Conservation (phyloP, 2,113 vertebrate genomes). For the Pogonocichla stellata region DNA sequence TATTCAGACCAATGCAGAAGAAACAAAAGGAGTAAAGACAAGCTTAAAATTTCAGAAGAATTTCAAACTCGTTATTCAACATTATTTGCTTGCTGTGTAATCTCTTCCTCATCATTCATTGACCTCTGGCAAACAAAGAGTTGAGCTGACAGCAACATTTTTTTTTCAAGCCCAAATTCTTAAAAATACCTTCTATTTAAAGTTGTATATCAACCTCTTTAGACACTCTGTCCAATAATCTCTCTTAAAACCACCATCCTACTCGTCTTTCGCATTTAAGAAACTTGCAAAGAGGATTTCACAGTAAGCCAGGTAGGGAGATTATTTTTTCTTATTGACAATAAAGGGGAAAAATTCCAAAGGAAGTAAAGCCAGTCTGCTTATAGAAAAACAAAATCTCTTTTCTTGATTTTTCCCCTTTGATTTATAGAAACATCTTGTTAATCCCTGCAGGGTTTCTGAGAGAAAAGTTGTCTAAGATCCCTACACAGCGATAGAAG, state of each 20-base stretch:
- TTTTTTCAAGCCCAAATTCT: not conserved
- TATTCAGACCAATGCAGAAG: not conserved
- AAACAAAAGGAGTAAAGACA: not conserved
- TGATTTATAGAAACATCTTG: not conserved
- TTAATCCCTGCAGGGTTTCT: not conserved
- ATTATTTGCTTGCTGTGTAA: not conserved
- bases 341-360: not conserved
- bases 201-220: not conserved
- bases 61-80: not conserved
- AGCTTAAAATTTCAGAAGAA: not conserved
- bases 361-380: not conserved
- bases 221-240: not conserved
- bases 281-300: not conserved
- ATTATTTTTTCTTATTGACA: not conserved
- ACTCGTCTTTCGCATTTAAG: not conserved
- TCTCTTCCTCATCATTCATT: slow-evolving; percentile 6
- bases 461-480: not conserved
- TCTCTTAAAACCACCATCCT: not conserved
- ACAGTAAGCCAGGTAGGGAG: not conserved
- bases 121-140: slow-evolving; percentile 6
- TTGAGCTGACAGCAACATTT: not conserved
- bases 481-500: not conserved
- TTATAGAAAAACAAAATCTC: not conserved
- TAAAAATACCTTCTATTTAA: not conserved
- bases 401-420: not conserved